Base-by-base conservation (phyloP, 2,888 invertebrate genomes). In the Lysandra bellargus region DNA sequence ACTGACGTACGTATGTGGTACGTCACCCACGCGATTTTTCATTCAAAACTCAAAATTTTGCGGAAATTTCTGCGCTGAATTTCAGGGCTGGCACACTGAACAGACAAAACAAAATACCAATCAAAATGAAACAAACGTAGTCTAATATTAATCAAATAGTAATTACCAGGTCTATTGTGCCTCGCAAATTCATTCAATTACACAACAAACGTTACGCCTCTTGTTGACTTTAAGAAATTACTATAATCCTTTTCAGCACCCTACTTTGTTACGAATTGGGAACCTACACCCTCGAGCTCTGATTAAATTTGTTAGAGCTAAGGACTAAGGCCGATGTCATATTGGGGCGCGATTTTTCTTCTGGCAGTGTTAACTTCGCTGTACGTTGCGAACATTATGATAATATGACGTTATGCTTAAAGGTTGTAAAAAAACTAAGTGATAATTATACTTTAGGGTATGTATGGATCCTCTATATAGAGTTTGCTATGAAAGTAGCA, bases 271-370 rank as follows among this genome's bases (percentile, higher is more conserved):
- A 83, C 79, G 81, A 82, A 81, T 82, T 82, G 82, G 80, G 80
- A 82, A 80, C 81, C 81, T 80, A 83, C 81, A 79, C 82, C 83
- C 83, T 80, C 79, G 80, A 80, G 78, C 81, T 83, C 82, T 81
- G 83, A 83, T 83, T 83, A 81, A 83, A 83, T 83, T 83, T 83
- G 83, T 83, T 83, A 82, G 79, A 81, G 81, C 80, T 69, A 5
- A 64, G 69, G 17, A 33, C 69, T 69, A 37, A 69, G 69, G 14
- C 69, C 33, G 33, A 37, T 69, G 69, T 69, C 69, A 37, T 23
- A 69, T 69, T 69, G 37, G 37, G 1, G 33, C 69, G 69, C 69
- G 69, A 23, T 33, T 69, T 30, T 69, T 17, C 4, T 17, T 57
- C 57, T 17, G 57, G 17, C 4, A 14, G 5, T 57, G 57, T 4